Conservation (phyloP, 2,113 vertebrate genomes). For the Lophotis ruficrista region DNA sequence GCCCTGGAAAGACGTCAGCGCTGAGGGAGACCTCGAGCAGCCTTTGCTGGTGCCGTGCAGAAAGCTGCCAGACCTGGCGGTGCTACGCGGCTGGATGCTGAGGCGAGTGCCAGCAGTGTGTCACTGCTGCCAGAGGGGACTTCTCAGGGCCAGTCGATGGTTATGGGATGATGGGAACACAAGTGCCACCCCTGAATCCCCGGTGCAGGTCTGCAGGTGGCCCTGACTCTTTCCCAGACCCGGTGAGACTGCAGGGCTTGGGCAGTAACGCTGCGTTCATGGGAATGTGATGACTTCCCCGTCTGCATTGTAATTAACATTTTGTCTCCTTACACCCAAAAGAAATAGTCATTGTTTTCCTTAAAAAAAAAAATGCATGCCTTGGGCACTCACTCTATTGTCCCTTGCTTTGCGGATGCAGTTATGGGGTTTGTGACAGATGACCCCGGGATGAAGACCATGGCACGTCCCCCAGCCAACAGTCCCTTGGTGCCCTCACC, state of each 20-base stretch:
- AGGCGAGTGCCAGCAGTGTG: neutral
- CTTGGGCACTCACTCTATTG: neutral
- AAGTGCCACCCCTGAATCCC: neutral
- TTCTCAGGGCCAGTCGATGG: neutral
- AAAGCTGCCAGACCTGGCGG: neutral
- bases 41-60: neutral
- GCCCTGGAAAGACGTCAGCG: neutral
- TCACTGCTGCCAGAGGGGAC: neutral
- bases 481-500: neutral
- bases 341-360: neutral
- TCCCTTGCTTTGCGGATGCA: neutral
- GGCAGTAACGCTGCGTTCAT: neutral
- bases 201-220: neutral
- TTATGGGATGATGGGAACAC: neutral
- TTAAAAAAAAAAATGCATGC: neutral
- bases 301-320: neutral
- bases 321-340: neutral
- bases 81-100: accelerated
- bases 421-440: neutral
- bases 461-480: accelerated
- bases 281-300: neutral
- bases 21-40: neutral
- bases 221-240: neutral
- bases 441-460: neutral
- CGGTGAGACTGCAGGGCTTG: neutral